phyloP scores from a whole-genome alignment of 2,888 invertebrate genomes.

The Trachelus troglodyta region DNA sequence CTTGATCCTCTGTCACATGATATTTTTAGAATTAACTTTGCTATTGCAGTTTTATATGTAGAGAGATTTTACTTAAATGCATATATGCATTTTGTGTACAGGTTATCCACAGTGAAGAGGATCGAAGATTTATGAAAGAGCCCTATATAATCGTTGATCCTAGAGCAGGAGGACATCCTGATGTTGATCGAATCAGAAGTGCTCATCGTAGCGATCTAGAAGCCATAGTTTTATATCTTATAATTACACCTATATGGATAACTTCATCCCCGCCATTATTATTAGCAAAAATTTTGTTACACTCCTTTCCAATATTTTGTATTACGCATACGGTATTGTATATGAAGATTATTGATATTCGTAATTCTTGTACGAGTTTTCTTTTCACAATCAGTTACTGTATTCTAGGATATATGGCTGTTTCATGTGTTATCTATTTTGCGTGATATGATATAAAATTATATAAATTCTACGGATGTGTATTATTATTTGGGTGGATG shows the following conservation, averaged over 20 bases:
- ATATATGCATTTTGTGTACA: constrained; percentile 22
- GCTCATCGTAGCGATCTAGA: constrained; percentile 47
- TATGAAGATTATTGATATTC: constrained; percentile 33
- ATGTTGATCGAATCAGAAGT: constrained; percentile 47
- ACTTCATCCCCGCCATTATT: constrained; percentile 33
- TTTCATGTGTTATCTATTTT: constrained; percentile 11
- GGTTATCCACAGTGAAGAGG: constrained; percentile 58
- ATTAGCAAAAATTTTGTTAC: constrained; percentile 31
- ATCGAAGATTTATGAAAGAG: constrained; percentile 49
- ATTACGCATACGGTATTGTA: constrained; percentile 39
- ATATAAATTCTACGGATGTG: background rate
- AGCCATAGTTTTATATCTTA: constrained; percentile 39
- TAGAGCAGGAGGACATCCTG: constrained; percentile 50
- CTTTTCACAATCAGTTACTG: constrained; percentile 20
- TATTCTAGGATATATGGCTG: constrained; percentile 24
- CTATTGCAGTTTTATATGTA: background rate
- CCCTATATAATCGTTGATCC: constrained; percentile 39
- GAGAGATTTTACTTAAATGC: background rate
- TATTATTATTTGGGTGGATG: background rate
- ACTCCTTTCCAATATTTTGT: constrained; percentile 37
- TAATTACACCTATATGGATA: constrained; percentile 47
- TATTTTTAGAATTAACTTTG: too few species aligned
- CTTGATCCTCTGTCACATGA: background rate
- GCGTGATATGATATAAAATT: background rate
- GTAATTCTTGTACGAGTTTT: constrained; percentile 6